Percentiles rank a stretch among this genome's conserved stretches.
Conservation (phyloP, 1,140 invertebrate species). For the Maconellicoccus hirsutus region DNA sequence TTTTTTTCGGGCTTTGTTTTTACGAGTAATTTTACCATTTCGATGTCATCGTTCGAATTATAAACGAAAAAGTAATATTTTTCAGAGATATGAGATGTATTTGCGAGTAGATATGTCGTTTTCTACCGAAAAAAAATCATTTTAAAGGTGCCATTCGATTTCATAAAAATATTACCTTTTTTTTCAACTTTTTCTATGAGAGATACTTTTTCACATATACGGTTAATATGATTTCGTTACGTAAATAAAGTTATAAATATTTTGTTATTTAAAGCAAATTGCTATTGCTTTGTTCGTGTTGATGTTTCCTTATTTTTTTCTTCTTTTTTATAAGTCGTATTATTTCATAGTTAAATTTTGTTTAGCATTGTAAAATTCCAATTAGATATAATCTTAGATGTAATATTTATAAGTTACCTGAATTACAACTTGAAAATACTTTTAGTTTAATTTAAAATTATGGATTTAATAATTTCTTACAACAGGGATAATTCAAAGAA, state of each 20-base stretch:
- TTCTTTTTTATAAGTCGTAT: not conserved
- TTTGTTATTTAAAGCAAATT: not conserved
- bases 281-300: constrained; percentile 11
- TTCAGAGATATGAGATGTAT: too few relatives aligned
- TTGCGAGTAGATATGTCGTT: too few relatives aligned
- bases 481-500: too few relatives aligned
- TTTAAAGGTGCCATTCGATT: not conserved
- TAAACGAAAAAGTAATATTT: too few relatives aligned
- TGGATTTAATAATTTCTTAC: not conserved
- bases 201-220: too few relatives aligned
- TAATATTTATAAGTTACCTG: constrained; percentile 17
- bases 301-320: not conserved
- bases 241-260: not conserved
- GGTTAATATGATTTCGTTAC: too few relatives aligned
- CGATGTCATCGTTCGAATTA: too few relatives aligned
- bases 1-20: too few relatives aligned
- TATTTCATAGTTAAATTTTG: not conserved
- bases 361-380: not conserved
- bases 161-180: not conserved
- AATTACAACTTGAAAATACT: constrained; percentile 2
- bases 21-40: too few relatives aligned
- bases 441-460: not conserved
- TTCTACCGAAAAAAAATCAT: not conserved
- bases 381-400: constrained; percentile 13
- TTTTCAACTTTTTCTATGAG: not conserved